These are phyloP conservation scores for Calephelis nemesis DNA, from an alignment of 1,140 invertebrate genomes.

Conservation along the genomic window DNA sequence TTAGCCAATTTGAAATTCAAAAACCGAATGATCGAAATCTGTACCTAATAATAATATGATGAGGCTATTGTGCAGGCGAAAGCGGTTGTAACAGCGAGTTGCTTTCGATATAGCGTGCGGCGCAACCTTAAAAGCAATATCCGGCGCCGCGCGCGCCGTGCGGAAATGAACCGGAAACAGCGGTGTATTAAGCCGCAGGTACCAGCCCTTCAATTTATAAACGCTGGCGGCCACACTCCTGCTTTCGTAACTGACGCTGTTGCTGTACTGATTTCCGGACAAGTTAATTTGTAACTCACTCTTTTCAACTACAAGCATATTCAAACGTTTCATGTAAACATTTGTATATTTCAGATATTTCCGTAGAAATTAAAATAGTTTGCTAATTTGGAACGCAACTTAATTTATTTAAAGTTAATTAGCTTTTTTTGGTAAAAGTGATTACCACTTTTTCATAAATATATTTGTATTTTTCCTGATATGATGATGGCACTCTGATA, in stretches of 20 bases:
- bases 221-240: conserved; percentile 65
- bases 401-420: too few relatives aligned
- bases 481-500: too few relatives aligned
- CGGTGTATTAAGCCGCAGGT: conserved; percentile 79
- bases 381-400: too few relatives aligned
- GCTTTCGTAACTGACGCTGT: conserved; percentile 43
- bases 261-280: conserved; percentile 51
- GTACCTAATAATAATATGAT: not conserved
- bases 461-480: too few relatives aligned
- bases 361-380: too few relatives aligned
- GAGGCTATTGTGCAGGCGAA: conserved; percentile 5
- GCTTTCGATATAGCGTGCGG: conserved; percentile 61
- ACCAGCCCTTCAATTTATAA: conserved; percentile 78
- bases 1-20: too few relatives aligned
- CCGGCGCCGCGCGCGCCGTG: conserved; percentile 71
- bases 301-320: conserved; percentile 29
- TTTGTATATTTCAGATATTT: not conserved
- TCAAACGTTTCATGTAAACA: not conserved
- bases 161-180: conserved; percentile 80
- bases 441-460: too few relatives aligned
- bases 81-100: conserved; percentile 16
- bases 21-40: not conserved
- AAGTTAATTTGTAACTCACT: conserved; percentile 66
- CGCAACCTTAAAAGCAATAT: conserved; percentile 80
- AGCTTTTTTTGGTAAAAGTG: too few relatives aligned